These are phyloP conservation scores for Lucilia cuprina DNA, from an alignment of 1,140 invertebrate species.

Conservation along the genomic window DNA sequence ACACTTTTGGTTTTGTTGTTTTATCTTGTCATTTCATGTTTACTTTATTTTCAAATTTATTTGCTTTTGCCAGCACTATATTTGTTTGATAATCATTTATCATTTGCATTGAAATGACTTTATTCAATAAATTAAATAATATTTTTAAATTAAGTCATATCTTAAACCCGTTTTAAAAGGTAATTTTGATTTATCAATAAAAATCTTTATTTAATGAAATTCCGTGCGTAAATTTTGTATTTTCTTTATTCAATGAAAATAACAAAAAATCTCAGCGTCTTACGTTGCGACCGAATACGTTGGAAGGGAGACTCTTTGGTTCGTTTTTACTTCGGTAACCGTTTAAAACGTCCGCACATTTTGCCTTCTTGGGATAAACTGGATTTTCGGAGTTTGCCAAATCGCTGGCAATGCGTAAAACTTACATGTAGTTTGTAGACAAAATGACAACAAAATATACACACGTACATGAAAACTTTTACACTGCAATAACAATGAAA, in stretches of 20 bases:
- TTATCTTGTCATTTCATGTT: too few relatives aligned
- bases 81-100: too few relatives aligned
- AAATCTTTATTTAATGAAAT: too few relatives aligned
- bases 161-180: neutral
- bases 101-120: neutral
- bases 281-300: conserved; percentile 29
- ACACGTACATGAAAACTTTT: conserved; percentile 4
- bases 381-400: conserved; percentile 57
- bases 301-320: neutral
- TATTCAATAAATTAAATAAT: neutral
- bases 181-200: neutral
- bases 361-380: conserved; percentile 62
- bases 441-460: conserved; percentile 16
- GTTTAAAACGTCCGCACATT: conserved; percentile 56
- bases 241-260: neutral
- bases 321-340: conserved; percentile 5
- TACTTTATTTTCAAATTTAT: too few relatives aligned
- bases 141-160: neutral
- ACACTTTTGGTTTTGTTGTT: too few relatives aligned
- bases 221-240: too few relatives aligned
- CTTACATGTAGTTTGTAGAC: neutral
- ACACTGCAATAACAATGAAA: conserved; percentile 21
- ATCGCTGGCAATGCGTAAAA: conserved; percentile 33
- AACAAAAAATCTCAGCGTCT: conserved; percentile 8
- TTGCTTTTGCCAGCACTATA: too few relatives aligned